Conservation (phyloP, 2,797 vertebrate species). For the Centroberyx gerrardi region DNA sequence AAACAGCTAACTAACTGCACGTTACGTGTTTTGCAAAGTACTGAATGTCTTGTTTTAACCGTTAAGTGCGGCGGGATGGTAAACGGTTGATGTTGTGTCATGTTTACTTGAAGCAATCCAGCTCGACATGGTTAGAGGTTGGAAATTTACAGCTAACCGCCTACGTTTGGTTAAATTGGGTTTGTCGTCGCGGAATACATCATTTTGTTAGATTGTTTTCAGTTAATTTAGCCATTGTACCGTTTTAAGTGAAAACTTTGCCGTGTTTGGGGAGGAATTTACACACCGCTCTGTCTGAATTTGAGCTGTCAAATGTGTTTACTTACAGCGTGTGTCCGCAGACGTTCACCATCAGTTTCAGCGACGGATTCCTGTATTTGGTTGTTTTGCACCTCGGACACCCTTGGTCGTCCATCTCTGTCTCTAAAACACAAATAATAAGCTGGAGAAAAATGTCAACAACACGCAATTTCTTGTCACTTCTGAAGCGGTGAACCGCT, state of each 20-base stretch:
- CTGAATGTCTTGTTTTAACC: no score
- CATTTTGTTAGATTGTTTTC: neutral
- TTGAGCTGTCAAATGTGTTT: slow-evolving; percentile 19
- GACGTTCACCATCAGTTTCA: slow-evolving; percentile 98
- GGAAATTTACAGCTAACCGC: neutral
- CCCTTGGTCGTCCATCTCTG: slow-evolving; percentile 93
- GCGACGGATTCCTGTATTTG: slow-evolving; percentile 96
- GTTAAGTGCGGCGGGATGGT: no score
- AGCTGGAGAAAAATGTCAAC: slow-evolving; percentile 32
- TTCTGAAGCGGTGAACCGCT: slow-evolving; percentile 5
- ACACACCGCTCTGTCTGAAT: neutral
- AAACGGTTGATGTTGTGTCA: no score
- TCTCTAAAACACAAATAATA: slow-evolving; percentile 1
- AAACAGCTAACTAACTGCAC: no score
- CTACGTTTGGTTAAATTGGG: neutral
- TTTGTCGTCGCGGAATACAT: neutral
- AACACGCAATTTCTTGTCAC: slow-evolving; percentile 25
- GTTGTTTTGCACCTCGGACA: slow-evolving; percentile 98
- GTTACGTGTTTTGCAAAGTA: no score
- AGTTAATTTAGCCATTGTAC: no score
- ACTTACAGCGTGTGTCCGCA: slow-evolving; percentile 99
- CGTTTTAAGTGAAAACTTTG: neutral
- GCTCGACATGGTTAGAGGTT: no score
- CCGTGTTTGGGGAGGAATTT: neutral
- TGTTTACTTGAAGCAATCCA: no score